Conservation (phyloP, 92 coral and sea anemone genomes). For the Porites rus region DNA sequence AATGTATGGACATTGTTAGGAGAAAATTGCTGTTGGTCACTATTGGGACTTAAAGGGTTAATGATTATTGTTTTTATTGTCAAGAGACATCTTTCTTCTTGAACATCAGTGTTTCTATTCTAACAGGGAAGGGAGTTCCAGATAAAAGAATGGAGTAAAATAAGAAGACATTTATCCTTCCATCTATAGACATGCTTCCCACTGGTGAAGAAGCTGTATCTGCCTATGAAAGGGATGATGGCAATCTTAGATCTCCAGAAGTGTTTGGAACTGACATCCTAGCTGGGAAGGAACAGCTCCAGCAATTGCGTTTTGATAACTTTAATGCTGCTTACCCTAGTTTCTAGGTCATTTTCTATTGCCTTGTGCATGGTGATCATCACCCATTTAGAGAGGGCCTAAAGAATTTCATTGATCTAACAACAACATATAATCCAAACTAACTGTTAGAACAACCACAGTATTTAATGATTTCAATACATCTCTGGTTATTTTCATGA, state of each 20-base stretch:
- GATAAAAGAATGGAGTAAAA: slow-evolving; percentile 29
- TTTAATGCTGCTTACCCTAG: slow-evolving; percentile 39
- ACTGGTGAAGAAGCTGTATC: slow-evolving; percentile 39
- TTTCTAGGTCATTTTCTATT: slow-evolving; percentile 40
- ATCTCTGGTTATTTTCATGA: background rate
- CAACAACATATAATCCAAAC: slow-evolving; percentile 46
- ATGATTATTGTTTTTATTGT: too few species aligned
- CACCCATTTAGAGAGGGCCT: slow-evolving; percentile 39
- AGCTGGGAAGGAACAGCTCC: slow-evolving; percentile 30
- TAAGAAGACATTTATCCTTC: slow-evolving; percentile 45
- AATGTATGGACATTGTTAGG: too few species aligned
- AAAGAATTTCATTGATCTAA: slow-evolving; percentile 42
- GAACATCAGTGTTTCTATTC: background rate
- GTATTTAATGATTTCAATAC: background rate
- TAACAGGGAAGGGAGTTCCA: slow-evolving; percentile 58
- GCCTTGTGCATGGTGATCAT: slow-evolving; percentile 39
- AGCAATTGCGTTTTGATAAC: slow-evolving; percentile 19
- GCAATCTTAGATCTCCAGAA: slow-evolving; percentile 35
- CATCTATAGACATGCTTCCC: slow-evolving; percentile 46
- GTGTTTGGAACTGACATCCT: slow-evolving; percentile 37
- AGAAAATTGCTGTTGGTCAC: too few species aligned
- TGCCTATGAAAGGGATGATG: slow-evolving; percentile 48
- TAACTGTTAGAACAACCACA: slow-evolving; percentile 1
- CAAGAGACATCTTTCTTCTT: background rate
- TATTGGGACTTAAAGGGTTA: too few species aligned